phyloP scores from a whole-genome alignment of 1,140 invertebrate genomes.

The Panulirus ornatus region DNA sequence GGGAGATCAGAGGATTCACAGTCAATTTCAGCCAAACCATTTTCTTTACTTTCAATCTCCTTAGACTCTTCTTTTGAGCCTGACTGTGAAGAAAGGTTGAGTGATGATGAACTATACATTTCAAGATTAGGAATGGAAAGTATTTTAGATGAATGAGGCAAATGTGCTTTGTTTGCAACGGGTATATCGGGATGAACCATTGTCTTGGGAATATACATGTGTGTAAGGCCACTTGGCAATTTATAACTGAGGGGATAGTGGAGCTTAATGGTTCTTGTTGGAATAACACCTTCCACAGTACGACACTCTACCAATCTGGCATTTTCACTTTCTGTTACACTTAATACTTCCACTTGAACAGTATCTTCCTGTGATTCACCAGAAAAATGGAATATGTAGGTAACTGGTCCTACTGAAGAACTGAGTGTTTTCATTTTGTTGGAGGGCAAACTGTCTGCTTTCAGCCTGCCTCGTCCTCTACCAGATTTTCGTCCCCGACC shows the following conservation, averaged over 20 bases:
- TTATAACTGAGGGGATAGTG: slow-evolving; percentile 41
- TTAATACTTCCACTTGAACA: slow-evolving; percentile 55
- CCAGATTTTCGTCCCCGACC: neutral
- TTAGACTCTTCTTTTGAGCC: neutral
- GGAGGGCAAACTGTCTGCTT: neutral
- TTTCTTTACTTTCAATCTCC: neutral
- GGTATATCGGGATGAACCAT: slow-evolving; percentile 42
- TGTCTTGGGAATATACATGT: slow-evolving; percentile 38
- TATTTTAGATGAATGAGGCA: neutral
- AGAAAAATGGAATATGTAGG: neutral
- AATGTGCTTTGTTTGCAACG: neutral
- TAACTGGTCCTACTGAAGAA: neutral
- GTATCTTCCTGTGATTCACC: slow-evolving; percentile 25
- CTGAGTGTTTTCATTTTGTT: neutral
- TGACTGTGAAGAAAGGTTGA: neutral
- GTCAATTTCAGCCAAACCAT: neutral
- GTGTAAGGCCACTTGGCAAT: slow-evolving; percentile 31
- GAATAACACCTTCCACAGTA: slow-evolving; percentile 26
- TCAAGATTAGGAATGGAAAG: neutral
- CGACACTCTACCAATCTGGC: slow-evolving; percentile 40
- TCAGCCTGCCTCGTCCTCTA: neutral
- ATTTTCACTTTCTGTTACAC: slow-evolving; percentile 23
- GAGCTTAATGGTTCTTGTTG: slow-evolving; percentile 38
- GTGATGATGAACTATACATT: neutral
- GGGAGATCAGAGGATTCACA: neutral